phyloP scores from a whole-genome alignment of 2,113 vertebrate species.

The Phylloscopus trochiloides region DNA sequence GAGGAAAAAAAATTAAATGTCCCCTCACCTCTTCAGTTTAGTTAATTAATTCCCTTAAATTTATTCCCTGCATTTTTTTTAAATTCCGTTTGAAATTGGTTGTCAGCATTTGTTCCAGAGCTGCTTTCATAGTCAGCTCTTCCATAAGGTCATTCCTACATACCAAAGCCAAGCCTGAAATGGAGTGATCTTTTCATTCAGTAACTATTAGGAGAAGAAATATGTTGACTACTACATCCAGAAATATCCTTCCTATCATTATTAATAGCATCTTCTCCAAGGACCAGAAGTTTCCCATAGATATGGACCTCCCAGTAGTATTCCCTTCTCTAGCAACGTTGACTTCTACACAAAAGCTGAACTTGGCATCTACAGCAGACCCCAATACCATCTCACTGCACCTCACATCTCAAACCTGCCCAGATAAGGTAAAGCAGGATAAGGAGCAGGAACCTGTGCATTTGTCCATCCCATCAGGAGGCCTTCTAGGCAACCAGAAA shows the following conservation, averaged over 20 bases:
- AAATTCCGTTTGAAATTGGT: background rate
- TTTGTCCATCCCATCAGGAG: background rate
- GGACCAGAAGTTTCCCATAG: conserved; percentile 23
- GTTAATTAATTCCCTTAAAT: background rate
- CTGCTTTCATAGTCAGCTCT: background rate
- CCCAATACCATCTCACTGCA: background rate
- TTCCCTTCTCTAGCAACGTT: background rate
- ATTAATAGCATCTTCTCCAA: conserved; percentile 19
- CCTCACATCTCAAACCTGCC: background rate
- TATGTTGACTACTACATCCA: conserved; percentile 6
- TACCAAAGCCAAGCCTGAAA: conserved; percentile 10
- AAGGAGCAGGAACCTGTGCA: background rate
- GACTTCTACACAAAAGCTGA: background rate
- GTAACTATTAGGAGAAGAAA: background rate
- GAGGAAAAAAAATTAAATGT: background rate
- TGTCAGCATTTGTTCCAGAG: background rate
- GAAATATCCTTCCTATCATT: conserved; percentile 27
- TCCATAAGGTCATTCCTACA: background rate
- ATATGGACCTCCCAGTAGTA: background rate
- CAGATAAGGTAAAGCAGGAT: background rate
- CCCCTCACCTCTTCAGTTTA: background rate
- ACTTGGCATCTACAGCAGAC: background rate
- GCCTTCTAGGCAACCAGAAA: background rate
- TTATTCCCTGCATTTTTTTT: background rate
- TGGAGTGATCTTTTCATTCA: conserved; percentile 8